Percentiles rank a stretch among this genome's conserved stretches.
Conservation (phyloP, 1,140 invertebrate species). For the Conopomorpha cramerella region DNA sequence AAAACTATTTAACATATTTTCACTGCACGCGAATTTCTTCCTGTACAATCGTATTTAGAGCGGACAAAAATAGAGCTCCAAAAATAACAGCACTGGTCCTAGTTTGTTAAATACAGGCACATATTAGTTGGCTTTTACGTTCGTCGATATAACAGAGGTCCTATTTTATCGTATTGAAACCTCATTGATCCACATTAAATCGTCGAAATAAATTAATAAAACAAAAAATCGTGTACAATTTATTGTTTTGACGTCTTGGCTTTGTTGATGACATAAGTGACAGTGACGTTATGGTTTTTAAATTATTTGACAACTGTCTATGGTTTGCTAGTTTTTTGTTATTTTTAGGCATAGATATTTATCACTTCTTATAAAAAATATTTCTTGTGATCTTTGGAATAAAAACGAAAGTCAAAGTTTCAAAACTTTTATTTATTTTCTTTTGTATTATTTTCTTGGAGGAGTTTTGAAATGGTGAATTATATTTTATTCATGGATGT, state of each 20-base stretch:
- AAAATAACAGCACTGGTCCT: conserved; percentile 30
- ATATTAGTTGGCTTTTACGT: background rate
- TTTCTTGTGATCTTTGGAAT: conserved; percentile 43
- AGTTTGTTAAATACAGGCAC: background rate
- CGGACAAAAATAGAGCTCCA: conserved; percentile 56
- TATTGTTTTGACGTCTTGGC: background rate
- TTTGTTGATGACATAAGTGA: background rate
- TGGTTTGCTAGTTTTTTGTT: background rate
- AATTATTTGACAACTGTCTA: background rate
- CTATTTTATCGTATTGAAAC: background rate
- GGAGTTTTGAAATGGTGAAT: conserved; percentile 30
- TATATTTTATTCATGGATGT: conserved; percentile 39
- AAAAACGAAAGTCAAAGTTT: conserved; percentile 2
- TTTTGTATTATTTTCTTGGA: conserved; percentile 2
- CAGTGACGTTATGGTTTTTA: background rate
- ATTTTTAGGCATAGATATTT: background rate
- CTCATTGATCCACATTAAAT: background rate
- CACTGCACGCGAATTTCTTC: too few species aligned
- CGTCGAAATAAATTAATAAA: conserved; percentile 20
- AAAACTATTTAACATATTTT: too few species aligned
- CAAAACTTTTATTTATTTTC: conserved; percentile 1
- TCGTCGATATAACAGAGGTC: background rate
- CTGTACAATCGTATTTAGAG: conserved; percentile 46
- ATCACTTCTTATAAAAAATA: conserved; percentile 4
- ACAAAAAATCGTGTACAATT: conserved; percentile 24